A percentile compares a stretch with the other conserved stretches of the same genome.
Conservation (phyloP, 1,140 invertebrate species). For the Coelopa frigida region DNA sequence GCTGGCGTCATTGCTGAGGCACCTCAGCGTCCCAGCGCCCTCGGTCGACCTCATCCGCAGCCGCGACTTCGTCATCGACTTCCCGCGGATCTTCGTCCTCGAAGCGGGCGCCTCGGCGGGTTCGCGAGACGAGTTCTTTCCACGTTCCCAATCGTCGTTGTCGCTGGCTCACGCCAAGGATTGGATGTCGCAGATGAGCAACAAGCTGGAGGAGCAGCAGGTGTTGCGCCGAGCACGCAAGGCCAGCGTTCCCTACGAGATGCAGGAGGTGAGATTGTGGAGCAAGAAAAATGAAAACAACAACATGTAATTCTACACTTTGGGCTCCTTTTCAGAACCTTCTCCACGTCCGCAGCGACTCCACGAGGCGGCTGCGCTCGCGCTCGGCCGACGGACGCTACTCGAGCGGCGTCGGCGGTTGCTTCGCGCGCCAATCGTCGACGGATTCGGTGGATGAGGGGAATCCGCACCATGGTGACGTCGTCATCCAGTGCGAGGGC, state of each 20-base stretch:
- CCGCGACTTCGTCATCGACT: conserved; percentile 39
- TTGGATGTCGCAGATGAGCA: conserved; percentile 36
- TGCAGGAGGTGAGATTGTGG: conserved; percentile 27
- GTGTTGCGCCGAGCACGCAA: conserved; percentile 30
- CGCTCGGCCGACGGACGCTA: conserved; percentile 38
- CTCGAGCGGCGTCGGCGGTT: conserved; percentile 30
- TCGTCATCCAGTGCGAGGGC: background rate
- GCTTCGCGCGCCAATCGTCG: conserved; percentile 24
- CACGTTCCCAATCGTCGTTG: conserved; percentile 38
- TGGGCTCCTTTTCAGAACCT: conserved; percentile 24
- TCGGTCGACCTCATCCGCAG: conserved; percentile 31
- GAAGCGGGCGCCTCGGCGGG: conserved; percentile 30
- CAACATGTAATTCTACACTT: background rate
- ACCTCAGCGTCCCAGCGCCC: background rate
- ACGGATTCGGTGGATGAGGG: conserved; percentile 6
- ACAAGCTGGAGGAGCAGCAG: conserved; percentile 39
- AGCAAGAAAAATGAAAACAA: background rate
- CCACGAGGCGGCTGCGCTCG: conserved; percentile 29
- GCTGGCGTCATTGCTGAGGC: background rate
- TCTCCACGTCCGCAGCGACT: conserved; percentile 25
- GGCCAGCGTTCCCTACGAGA: conserved; percentile 18
- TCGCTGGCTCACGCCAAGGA: conserved; percentile 34
- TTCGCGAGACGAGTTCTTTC: conserved; percentile 30
- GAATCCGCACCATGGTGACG: background rate
- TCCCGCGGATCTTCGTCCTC: conserved; percentile 36